phyloP scores from a whole-genome alignment of 1,140 invertebrate genomes.

The Drosophila arizonae region DNA sequence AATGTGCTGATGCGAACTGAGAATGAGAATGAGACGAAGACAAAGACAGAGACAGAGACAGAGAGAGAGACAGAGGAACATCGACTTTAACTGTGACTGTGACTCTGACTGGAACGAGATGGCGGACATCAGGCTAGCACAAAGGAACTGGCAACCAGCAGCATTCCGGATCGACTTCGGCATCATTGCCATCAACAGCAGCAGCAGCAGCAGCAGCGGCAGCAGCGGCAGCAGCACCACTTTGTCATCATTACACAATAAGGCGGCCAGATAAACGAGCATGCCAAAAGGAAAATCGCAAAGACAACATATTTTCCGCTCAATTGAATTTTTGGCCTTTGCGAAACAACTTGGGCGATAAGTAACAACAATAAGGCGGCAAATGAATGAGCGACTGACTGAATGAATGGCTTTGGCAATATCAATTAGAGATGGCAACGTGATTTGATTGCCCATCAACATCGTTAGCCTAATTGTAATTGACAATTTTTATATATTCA shows the following conservation, averaged over 20 bases:
- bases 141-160: conserved; percentile 11
- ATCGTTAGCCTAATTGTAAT: conserved; percentile 15
- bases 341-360: conserved; percentile 67
- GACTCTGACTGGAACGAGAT: conserved; percentile 23
- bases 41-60: conserved; percentile 22
- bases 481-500: conserved; percentile 1
- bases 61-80: conserved; percentile 26
- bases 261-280: conserved; percentile 53
- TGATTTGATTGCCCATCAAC: conserved; percentile 11
- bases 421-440: conserved; percentile 36
- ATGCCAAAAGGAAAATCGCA: conserved; percentile 72
- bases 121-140: conserved; percentile 30
- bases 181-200: conserved; percentile 45
- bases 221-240: conserved; percentile 63
- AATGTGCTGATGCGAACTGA: conserved; percentile 47
- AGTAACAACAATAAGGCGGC: conserved; percentile 78
- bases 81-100: conserved; percentile 13
- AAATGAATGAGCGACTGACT: conserved; percentile 55
- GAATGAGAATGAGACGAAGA: conserved; percentile 7
- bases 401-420: conserved; percentile 10
- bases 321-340: conserved; percentile 78
- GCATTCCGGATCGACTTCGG: not conserved
- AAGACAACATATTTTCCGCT: conserved; percentile 80
- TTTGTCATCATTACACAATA: conserved; percentile 79
- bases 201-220: conserved; percentile 68